These are phyloP conservation scores for Callinectes sapidus DNA, from an alignment of 2,888 invertebrate genomes.

Conservation along the genomic window DNA sequence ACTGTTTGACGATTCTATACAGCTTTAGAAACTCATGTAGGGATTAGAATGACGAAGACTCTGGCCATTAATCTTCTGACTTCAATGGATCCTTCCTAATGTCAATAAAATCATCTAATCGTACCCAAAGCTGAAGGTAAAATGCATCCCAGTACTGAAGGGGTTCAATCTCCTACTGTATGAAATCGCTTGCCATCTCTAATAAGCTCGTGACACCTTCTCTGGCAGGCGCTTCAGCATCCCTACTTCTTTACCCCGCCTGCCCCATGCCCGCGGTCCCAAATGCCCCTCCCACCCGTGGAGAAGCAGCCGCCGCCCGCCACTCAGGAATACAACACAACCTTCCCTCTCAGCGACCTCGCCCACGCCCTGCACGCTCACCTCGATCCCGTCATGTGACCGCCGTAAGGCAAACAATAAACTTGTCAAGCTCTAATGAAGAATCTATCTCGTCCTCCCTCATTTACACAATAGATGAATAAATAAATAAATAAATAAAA, in stretches of 20 bases:
- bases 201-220: not conserved
- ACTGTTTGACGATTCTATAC: no score
- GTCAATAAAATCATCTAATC: no score
- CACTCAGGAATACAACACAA: conserved; percentile 66
- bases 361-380: conserved; percentile 44
- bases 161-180: no score
- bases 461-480: no score
- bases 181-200: not conserved
- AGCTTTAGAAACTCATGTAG: no score
- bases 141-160: no score
- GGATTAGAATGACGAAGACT: no score
- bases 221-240: conserved; percentile 70
- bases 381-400: conserved; percentile 48
- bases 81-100: no score
- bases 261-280: conserved; percentile 55
- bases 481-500: no score
- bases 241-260: conserved; percentile 70
- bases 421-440: not conserved
- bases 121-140: no score
- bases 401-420: not conserved
- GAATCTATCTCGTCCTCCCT: not conserved
- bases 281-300: conserved; percentile 65
- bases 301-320: conserved; percentile 67
- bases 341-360: conserved; percentile 56
- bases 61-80: no score